Base-by-base conservation (phyloP, 1,140 invertebrate species). In the Drepana arcuata region DNA sequence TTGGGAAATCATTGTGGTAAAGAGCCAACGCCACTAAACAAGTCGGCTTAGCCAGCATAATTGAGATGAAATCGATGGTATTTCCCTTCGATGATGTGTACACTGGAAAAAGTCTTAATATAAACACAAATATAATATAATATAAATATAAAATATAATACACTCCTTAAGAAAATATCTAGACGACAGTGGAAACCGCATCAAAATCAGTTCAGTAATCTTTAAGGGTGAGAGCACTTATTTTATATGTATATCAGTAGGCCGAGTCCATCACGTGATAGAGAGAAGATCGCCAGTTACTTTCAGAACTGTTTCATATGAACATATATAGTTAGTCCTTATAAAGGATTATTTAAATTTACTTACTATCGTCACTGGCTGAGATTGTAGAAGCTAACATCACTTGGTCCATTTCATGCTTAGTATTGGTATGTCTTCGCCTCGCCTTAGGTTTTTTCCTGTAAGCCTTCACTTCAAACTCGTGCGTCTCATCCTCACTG, bases 1-100 rank as follows among this genome's bases (percentile, higher is more conserved):
- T 84, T 1, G 70, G 61, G 44, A 83, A 83, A 38, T 84, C 78
- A 21, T 82, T 83, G 32, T 81, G 69, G 34, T 83, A 82, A 4
- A 84, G 53, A 2, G 77, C 79, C 16, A 84, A 41, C 12, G 78
- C 78, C 9, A 84, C 69, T 12, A 83, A 50, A 30, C 72, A 75
- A 30, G 72, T 81, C 0, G 82, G 80, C 35, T 83, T 74, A 3
- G 79, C 75, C 16, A 84, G 40, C 78, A 84, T 83, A 16, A 82
- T 73, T 12, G 78, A 82, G 26, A 83, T 82, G 42, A 84, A 84
- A 31, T 84, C 79, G 25, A 82, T 74, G 14, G 48, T 51, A 27
- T 54, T 77, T 14, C 57, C 58, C 50, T 62, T 68, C 15, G 50
- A 40, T 1, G 43, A 34, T 16, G 48, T 29, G 40, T 54, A 68